A percentile compares a stretch with the other conserved stretches of the same genome.
phyloP scores from a whole-genome alignment of 1,140 invertebrate species.

The Zeugodacus cucurbitae region DNA sequence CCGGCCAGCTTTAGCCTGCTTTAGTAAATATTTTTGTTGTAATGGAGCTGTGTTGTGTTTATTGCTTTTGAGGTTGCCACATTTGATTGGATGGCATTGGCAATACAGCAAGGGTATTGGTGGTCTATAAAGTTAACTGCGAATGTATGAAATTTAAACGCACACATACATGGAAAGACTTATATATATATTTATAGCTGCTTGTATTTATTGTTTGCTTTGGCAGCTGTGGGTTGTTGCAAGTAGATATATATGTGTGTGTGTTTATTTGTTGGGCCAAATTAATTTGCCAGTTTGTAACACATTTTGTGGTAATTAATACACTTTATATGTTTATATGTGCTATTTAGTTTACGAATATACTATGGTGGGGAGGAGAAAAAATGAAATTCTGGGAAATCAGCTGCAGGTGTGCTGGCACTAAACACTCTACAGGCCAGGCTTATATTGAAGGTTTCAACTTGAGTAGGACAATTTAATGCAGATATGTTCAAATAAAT shows the following conservation, averaged over 20 bases:
- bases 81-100: conserved; percentile 34
- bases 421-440: not conserved
- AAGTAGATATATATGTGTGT: not conserved
- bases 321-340: not conserved
- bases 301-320: conserved; percentile 34
- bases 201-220: not conserved
- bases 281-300: conserved; percentile 27
- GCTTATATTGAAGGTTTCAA: not conserved
- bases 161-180: not conserved
- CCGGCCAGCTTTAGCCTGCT: not conserved
- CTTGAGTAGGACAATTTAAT: not conserved
- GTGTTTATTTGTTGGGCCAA: not conserved
- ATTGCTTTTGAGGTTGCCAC: conserved; percentile 14
- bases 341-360: not conserved
- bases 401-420: not conserved
- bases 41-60: not conserved
- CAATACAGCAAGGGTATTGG: not conserved
- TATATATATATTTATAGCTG: not conserved
- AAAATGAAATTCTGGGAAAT: too few relatives aligned
- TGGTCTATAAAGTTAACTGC: conserved; percentile 15
- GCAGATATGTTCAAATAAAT: too few relatives aligned
- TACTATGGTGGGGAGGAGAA: not conserved
- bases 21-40: not conserved
- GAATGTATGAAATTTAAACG: not conserved
- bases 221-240: not conserved